These are phyloP conservation scores for Amphipyra berbera DNA, from an alignment of 2,888 invertebrate species.

Conservation along the genomic window DNA sequence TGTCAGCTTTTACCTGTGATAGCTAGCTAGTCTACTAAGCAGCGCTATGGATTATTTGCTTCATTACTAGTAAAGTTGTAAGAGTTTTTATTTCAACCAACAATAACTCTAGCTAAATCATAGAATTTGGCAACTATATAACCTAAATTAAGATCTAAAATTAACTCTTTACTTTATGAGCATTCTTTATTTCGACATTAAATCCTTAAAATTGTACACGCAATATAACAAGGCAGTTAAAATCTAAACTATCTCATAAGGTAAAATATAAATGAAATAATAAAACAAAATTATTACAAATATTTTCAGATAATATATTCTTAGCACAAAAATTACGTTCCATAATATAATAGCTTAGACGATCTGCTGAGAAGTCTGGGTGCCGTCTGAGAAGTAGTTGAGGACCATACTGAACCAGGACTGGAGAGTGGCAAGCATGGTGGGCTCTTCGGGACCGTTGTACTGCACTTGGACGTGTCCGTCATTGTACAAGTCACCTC, in stretches of 20 bases:
- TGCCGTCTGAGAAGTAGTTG: conserved; percentile 75
- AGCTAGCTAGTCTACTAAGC: no score
- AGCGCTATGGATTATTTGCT: no score
- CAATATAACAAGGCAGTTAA: not conserved
- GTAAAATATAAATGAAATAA: not conserved
- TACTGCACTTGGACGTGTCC: conserved; percentile 72
- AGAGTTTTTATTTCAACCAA: no score
- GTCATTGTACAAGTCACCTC: conserved; percentile 76
- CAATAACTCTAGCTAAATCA: no score
- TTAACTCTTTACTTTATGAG: not conserved
- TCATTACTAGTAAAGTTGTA: no score
- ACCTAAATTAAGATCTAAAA: not conserved
- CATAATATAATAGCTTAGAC: conserved; percentile 57
- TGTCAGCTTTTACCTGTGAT: no score
- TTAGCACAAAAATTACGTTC: not conserved
- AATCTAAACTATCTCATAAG: not conserved
- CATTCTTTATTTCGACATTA: conserved; percentile 20
- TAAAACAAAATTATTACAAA: conserved; percentile 1
- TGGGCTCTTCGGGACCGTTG: conserved; percentile 69
- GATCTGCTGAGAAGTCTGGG: conserved; percentile 72
- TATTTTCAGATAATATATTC: conserved; percentile 5
- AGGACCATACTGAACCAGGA: conserved; percentile 78
- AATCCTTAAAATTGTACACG: conserved; percentile 18
- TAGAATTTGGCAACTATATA: no score
- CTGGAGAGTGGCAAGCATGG: conserved; percentile 72